Evolutionary conservation across 2,113 vertebrate genomes (phyloP), one percentile per base, ranked within the genome.

Genomic region (Plotosus lineatus): DNA sequence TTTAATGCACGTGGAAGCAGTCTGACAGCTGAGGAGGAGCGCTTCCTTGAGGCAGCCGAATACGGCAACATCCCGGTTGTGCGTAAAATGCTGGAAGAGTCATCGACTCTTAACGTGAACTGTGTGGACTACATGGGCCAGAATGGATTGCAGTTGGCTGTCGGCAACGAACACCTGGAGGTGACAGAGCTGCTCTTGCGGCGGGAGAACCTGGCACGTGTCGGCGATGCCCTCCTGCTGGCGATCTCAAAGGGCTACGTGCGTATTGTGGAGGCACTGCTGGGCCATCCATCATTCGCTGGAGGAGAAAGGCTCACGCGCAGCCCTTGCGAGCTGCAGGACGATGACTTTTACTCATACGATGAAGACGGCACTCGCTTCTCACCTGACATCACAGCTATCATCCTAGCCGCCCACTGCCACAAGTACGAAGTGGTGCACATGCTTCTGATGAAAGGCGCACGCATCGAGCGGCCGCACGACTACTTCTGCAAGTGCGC

Each of bases 381-480:
- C 87, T 96, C 95, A 28, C 95, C 95, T 15, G 95, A 96, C 73
- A 94, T 96, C 89, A 96, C 95, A 4, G 95, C 95, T 76, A 93
- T 96, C 36, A 95, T 95, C 86, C 92, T 96, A 91, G 95, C 95
- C 36, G 95, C 95, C 33, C 95, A 96, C 87, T 95, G 95, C 89
- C 95, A 95, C 88, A 95, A 95, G 86, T 96, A 96, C 89, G 95
- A 96, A 85, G 95, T 96, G 0, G 95, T 96, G 74, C 95, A 96
- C 85, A 94, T 95, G 95, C 89, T 96, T 46, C 89, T 96, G 79
- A 86, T 93, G 84, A 94, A 94, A 89, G 95, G 95, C 11, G 95
- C 95, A 0, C 89, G 94, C 81, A 96, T 96, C 85, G 95, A 96
- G 89, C 91, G 93, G 71, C 95, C 95, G 19, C 95, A 96, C 65